Evolutionary conservation across 2,797 vertebrate species (phyloP).

Genomic region (Chelidonichthys spinosus): DNA sequence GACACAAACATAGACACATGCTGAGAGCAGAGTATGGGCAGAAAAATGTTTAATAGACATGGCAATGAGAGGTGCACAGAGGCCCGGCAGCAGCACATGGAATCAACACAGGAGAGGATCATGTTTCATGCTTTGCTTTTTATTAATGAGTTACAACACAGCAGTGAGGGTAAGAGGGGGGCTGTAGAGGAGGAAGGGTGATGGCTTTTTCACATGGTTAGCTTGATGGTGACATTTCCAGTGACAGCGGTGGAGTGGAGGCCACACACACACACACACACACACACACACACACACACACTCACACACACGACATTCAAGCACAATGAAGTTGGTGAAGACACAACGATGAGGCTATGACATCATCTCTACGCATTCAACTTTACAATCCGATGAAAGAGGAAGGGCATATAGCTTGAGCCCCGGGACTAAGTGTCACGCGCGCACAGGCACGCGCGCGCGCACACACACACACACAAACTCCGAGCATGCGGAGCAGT

Average conservation of each 20-base stretch:
- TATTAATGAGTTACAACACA: slow-evolving; percentile 65
- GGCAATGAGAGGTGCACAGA: slow-evolving; percentile 53
- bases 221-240: slow-evolving; percentile 61
- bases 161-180: slow-evolving; percentile 1
- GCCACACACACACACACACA: neutral
- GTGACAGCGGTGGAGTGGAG: slow-evolving; percentile 51
- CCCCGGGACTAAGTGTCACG: slow-evolving; percentile 39
- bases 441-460: slow-evolving; percentile 9
- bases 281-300: no score
- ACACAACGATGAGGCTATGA: slow-evolving; percentile 65
- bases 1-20: slow-evolving; percentile 68
- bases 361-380: slow-evolving; percentile 74
- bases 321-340: slow-evolving; percentile 66
- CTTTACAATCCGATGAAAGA: slow-evolving; percentile 69
- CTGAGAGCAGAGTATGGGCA: slow-evolving; percentile 55
- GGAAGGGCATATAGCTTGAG: slow-evolving; percentile 38
- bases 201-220: slow-evolving; percentile 65
- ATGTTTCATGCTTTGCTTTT: slow-evolving; percentile 72
- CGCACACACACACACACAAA: slow-evolving; percentile 44
- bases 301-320: slow-evolving; percentile 13
- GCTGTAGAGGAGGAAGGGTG: slow-evolving; percentile 18
- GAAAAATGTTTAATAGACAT: slow-evolving; percentile 68
- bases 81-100: slow-evolving; percentile 53
- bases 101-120: slow-evolving; percentile 63
- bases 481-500: slow-evolving; percentile 57